Percentiles rank a stretch among this genome's conserved stretches.
These are phyloP conservation scores for Gymnarchus niloticus DNA, from an alignment of 2,113 vertebrate genomes.

Conservation along the genomic window DNA sequence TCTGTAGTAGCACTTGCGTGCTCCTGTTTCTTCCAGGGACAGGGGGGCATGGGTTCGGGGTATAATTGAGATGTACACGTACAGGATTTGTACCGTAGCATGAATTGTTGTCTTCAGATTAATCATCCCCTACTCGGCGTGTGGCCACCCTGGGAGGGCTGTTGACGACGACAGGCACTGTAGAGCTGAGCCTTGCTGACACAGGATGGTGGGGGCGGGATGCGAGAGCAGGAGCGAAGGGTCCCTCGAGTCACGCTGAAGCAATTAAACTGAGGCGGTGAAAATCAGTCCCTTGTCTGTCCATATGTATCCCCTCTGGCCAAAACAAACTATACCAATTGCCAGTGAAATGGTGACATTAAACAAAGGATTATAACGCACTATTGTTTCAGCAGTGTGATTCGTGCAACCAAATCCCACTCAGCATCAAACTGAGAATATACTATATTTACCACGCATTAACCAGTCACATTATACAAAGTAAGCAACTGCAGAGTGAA, in stretches of 20 bases:
- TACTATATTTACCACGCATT: neutral
- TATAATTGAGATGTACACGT: constrained; percentile 7
- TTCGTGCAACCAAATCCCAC: neutral
- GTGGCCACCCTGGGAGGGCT: neutral
- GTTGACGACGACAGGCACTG: neutral
- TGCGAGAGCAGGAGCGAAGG: neutral
- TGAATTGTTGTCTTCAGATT: neutral
- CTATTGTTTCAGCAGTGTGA: neutral
- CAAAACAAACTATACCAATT: constrained; percentile 13
- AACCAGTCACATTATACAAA: neutral
- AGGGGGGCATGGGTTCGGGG: neutral
- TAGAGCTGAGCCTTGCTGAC: neutral
- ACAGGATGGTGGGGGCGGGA: neutral
- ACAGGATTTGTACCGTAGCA: constrained; percentile 7
- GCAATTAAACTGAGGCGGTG: neutral
- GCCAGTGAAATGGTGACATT: neutral
- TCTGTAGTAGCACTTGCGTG: neutral
- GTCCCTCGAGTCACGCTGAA: neutral
- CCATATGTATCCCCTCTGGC: neutral
- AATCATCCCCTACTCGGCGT: neutral
- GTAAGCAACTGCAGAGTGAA: neutral
- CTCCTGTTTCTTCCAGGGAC: neutral
- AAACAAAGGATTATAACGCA: neutral
- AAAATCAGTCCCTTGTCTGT: neutral
- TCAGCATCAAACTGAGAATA: neutral